A percentile compares a stretch with the other conserved stretches of the same genome.
These are phyloP conservation scores for Drosophila glabriapex DNA, from an alignment of 2,888 invertebrate species.

Conservation along the genomic window DNA sequence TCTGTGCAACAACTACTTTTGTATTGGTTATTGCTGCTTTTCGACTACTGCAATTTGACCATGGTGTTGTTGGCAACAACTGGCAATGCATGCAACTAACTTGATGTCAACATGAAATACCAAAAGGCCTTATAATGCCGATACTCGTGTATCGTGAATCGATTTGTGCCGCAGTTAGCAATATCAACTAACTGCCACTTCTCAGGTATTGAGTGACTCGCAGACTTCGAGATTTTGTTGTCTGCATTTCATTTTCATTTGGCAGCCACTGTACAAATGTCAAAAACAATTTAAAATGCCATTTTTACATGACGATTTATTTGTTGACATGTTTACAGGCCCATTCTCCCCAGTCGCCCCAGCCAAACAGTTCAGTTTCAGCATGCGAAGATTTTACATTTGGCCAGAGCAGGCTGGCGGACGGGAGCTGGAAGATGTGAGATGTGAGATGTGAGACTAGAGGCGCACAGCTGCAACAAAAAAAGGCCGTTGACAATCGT, in stretches of 20 bases:
- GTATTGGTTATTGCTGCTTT: not conserved
- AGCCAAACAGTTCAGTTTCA: constrained; percentile 6
- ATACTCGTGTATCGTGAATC: constrained; percentile 27
- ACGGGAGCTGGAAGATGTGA: not conserved
- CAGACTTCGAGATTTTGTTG: constrained; percentile 56
- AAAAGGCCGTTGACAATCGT: constrained; percentile 50
- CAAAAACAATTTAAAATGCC: constrained; percentile 83
- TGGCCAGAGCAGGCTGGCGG: not conserved
- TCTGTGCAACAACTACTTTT: not conserved
- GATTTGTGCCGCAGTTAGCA: constrained; percentile 17
- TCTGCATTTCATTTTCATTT: constrained; percentile 77
- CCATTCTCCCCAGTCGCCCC: constrained; percentile 39
- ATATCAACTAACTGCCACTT: constrained; percentile 41
- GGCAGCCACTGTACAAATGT: constrained; percentile 79
- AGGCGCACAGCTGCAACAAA: constrained; percentile 37
- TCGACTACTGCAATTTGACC: not conserved
- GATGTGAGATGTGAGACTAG: constrained; percentile 1
- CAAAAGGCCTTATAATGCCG: constrained; percentile 35
- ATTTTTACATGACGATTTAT: constrained; percentile 83
- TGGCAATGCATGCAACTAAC: constrained; percentile 30
- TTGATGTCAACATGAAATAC: constrained; percentile 37
- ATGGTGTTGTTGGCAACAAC: constrained; percentile 30
- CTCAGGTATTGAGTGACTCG: constrained; percentile 52
- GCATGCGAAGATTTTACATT: constrained; percentile 57
- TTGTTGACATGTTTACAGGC: constrained; percentile 76